Evolutionary conservation across 2,888 invertebrate species (phyloP), one percentile per base, ranked within the genome.

Genomic region (Mellilla xanthometata): DNA sequence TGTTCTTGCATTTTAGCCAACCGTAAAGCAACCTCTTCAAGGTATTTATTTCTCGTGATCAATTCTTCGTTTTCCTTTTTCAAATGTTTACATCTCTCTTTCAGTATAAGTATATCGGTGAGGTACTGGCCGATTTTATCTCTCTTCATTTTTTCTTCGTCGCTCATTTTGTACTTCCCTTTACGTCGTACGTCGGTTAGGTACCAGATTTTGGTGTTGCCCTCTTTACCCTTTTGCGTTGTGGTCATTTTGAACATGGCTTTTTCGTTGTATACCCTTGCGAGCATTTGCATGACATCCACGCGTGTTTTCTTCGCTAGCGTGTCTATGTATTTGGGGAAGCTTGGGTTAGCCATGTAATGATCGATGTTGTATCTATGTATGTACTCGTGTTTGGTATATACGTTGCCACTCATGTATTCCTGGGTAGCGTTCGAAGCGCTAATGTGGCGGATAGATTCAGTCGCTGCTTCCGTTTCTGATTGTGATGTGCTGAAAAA

Each of bases 241-340:
- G 72, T 69, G 0, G 65, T 66, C 50, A 73, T 63, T 62, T 72
- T 70, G 29, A 73, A 72, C 72, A 73, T 73, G 1, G 68, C 69
- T 30, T 68, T 68, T 28, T 72, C 72, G 12, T 56, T 65, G 42
- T 72, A 72, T 3, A 73, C 54, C 28, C 62, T 68, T 0, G 65
- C 57, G 7, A 73, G 62, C 72, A 73, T 72, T 10, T 61, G 54
- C 3, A 67, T 51, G 2, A 65, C 62, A 10, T 72, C 62, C 15
- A 58, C 58, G 4, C 60, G 43, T 0, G 65, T 68, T 44, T 71
- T 63, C 24, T 64, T 70, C 4, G 72, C 65, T 11, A 72, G 49
- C 2, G 60, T 68, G 29, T 68, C 65, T 5, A 72, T 54, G 51
- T 71, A 73, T 54, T 64, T 69, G 3, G 68, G 69, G 43, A 72